Base-by-base conservation (phyloP, 1,140 invertebrate genomes). In the Drosophila repletoides region DNA sequence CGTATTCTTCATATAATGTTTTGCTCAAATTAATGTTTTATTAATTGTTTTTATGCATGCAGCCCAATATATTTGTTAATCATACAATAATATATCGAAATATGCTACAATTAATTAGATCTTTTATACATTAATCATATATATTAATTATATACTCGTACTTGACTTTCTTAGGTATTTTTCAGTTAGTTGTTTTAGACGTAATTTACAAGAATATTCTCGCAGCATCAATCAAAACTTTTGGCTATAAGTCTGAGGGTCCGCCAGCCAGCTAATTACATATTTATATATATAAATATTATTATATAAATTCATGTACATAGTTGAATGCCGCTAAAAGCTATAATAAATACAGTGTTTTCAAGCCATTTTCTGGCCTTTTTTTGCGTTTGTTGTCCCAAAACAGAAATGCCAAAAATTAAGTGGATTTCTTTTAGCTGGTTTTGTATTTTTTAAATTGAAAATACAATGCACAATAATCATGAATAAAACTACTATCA, bases 401-500 rank as follows among this genome's bases (percentile, higher is more conserved):
- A 77, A 56, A 56, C 33, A 43, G 33, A 65, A 31, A 24, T 52
- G 21, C 38, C 31, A 10, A 22, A 36, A 17, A 40, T 26, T 49
- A 65, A 65, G 34, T 36, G 12, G 15, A 14, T 52, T 59, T 36
- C 14, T 43, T 56, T 49, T 28, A 29, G 5, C 33, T 64, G 31
- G 28, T 34, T 19, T 34, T n/a, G 31, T 24, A 48, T 52, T 46
- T 52, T 41, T 58, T 41, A 34, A 34, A 52, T 72, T 53, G 36
- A 60, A 66, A 81, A 40, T 73, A 61, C 33, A 52, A 51, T 51
- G 51, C 49, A 43, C 36, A 87, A 76, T 87, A 71, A 73, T 76
- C 31, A 55, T 52, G 70, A 72, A 84, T 84, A 84, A 86, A 86
- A 75, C 79, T 84, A 86, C 79, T 86, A 84, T 84, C 79, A 84